A percentile compares a stretch with the other conserved stretches of the same genome.
Conservation (phyloP, 2,888 invertebrate genomes). For the Drosophila mercatorum region DNA sequence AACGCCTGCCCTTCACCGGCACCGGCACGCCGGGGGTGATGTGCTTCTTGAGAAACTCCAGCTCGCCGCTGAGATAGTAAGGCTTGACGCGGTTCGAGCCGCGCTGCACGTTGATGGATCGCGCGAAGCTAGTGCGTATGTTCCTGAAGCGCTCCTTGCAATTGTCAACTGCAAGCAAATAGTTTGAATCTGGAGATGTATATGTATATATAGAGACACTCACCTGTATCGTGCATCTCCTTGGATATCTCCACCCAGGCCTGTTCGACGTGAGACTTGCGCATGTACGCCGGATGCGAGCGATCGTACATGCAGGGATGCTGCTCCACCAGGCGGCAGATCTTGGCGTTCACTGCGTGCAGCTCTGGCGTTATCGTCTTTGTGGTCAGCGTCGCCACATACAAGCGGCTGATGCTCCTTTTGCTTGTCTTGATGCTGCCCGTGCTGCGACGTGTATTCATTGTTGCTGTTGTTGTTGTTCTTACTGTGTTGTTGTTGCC, state of each 20-base stretch:
- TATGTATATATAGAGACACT: conserved; percentile 36
- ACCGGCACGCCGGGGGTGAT: conserved; percentile 72
- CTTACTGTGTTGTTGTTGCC: background rate
- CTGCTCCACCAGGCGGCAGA: conserved; percentile 78
- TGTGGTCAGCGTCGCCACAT: conserved; percentile 37
- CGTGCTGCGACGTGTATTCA: conserved; percentile 57
- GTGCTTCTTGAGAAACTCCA: conserved; percentile 75
- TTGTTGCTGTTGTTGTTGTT: conserved; percentile 19
- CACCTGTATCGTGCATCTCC: conserved; percentile 78
- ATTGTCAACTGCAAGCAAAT: conserved; percentile 62
- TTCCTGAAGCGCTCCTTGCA: conserved; percentile 83
- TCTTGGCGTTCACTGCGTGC: conserved; percentile 77
- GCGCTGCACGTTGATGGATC: conserved; percentile 82
- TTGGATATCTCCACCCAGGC: conserved; percentile 81
- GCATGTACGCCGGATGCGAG: conserved; percentile 73
- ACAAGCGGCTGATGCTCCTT: conserved; percentile 18
- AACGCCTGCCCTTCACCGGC: conserved; percentile 49
- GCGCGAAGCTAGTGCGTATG: conserved; percentile 82
- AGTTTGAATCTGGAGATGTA: background rate
- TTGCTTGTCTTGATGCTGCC: conserved; percentile 38
- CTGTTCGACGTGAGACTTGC: conserved; percentile 77
- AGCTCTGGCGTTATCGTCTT: conserved; percentile 73
- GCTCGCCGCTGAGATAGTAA: conserved; percentile 78
- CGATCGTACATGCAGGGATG: conserved; percentile 83
- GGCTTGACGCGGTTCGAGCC: conserved; percentile 78